phyloP scores from a whole-genome alignment of 2,888 invertebrate genomes.

The Drosophila macrothrix region DNA sequence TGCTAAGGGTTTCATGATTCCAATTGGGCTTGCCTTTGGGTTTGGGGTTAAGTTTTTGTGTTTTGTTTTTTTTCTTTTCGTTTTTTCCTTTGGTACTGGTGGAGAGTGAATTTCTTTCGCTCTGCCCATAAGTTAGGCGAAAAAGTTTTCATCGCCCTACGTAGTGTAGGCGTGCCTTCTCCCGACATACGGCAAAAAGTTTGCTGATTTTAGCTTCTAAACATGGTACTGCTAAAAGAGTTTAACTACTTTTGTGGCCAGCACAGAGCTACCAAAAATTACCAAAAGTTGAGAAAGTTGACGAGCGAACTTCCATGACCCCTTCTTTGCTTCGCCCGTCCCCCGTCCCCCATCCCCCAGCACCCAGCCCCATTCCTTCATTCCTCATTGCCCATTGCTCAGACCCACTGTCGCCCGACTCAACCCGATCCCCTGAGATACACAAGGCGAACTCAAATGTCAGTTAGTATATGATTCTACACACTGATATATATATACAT shows the following conservation, averaged over 20 bases:
- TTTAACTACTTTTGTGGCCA: constrained; percentile 66
- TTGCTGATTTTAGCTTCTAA: constrained; percentile 59
- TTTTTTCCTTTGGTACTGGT: not conserved
- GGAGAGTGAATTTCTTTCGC: not conserved
- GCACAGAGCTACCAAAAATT: constrained; percentile 54
- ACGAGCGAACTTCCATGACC: constrained; percentile 20
- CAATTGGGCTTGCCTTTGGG: constrained; percentile 21
- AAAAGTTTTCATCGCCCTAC: constrained; percentile 30
- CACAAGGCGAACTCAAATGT: constrained; percentile 31
- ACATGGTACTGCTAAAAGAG: constrained; percentile 63
- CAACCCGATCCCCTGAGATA: not conserved
- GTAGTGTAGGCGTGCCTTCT: constrained; percentile 34
- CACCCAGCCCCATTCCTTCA: not conserved
- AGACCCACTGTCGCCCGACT: not conserved
- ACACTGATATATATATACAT: constrained; percentile 1
- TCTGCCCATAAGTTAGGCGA: not conserved
- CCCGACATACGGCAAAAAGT: constrained; percentile 40
- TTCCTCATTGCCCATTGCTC: not conserved
- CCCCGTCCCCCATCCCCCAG: not conserved
- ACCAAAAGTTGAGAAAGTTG: constrained; percentile 48
- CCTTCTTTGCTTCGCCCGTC: not conserved
- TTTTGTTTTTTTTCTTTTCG: too few species aligned
- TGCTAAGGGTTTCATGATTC: constrained; percentile 42
- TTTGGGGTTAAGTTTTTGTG: not conserved
- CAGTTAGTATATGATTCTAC: constrained; percentile 34